Evolutionary conservation across 2,113 vertebrate species (phyloP).

Genomic region (Cynoglossus semilaevis): DNA sequence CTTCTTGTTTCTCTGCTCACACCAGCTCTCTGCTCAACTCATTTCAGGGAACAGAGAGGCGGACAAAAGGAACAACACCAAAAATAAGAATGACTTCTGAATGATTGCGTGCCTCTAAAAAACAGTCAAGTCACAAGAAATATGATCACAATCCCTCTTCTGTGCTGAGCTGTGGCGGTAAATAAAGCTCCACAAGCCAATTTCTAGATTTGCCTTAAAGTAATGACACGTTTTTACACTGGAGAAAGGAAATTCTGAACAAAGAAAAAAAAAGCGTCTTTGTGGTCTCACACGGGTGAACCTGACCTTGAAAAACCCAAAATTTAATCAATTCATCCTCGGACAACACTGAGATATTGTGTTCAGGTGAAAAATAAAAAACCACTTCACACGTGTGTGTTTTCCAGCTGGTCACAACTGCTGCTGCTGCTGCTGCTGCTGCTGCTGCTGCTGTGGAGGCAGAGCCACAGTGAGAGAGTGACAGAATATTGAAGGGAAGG

Average conservation of each 20-base stretch:
- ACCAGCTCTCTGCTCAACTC: constrained; percentile 11
- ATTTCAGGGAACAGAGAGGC: constrained; percentile 7
- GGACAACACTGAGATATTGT: no score
- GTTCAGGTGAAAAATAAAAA: not conserved
- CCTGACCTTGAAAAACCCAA: not conserved
- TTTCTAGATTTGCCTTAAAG: not conserved
- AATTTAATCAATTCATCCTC: not conserved
- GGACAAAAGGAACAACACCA: constrained; percentile 16
- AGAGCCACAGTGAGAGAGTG: not conserved
- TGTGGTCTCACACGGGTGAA: not conserved
- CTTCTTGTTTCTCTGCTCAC: constrained; percentile 28
- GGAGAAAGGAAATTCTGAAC: no score
- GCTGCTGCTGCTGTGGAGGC: not conserved
- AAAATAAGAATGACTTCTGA: not conserved
- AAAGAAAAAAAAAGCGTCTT: not conserved
- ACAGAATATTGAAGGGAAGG: not conserved
- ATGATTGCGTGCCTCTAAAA: not conserved
- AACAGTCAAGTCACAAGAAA: not conserved
- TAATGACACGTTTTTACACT: not conserved
- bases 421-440: not conserved
- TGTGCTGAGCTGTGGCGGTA: not conserved
- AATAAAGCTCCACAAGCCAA: not conserved
- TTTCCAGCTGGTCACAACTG: not conserved
- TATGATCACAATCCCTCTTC: not conserved
- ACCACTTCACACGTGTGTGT: not conserved